These are phyloP conservation scores for Orthonevra nobilis DNA, from an alignment of 2,888 invertebrate genomes.

Conservation along the genomic window DNA sequence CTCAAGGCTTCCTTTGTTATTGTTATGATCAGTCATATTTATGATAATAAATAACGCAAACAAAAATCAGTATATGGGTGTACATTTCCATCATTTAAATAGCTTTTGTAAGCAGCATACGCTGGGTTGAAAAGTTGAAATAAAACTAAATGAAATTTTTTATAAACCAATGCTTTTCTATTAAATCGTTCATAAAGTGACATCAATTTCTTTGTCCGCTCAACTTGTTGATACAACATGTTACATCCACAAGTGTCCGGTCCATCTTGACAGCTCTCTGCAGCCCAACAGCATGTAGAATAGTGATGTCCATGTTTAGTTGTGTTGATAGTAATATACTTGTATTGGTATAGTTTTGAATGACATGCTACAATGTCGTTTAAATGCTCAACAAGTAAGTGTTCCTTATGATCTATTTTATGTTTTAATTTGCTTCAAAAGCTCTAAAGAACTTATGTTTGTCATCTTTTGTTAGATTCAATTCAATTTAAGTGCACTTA, in stretches of 20 bases:
- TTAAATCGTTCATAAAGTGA: no score
- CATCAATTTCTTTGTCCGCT: background rate
- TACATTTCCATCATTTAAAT: no score
- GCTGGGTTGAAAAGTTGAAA: background rate
- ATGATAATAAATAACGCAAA: constrained; percentile 2
- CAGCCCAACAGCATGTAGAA: no score
- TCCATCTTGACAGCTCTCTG: constrained; percentile 5
- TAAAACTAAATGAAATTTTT: background rate
- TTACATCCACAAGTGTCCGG: constrained; percentile 9
- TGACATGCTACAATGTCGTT: background rate
- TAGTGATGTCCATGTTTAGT: no score
- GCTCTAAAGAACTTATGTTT: no score
- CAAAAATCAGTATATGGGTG: background rate
- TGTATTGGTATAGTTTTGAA: background rate
- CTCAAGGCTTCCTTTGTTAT: no score
- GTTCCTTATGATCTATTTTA: no score
- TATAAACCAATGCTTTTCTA: no score
- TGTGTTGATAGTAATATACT: background rate
- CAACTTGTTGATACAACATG: background rate
- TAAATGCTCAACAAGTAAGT: background rate
- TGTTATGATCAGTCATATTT: background rate
- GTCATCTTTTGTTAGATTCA: no score
- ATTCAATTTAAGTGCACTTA: no score
- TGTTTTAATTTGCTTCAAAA: no score
- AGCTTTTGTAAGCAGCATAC: no score